Evolutionary conservation across 2,888 invertebrate genomes (phyloP), one percentile per base, ranked within the genome.

Genomic region (Sminthurides aquaticus): DNA sequence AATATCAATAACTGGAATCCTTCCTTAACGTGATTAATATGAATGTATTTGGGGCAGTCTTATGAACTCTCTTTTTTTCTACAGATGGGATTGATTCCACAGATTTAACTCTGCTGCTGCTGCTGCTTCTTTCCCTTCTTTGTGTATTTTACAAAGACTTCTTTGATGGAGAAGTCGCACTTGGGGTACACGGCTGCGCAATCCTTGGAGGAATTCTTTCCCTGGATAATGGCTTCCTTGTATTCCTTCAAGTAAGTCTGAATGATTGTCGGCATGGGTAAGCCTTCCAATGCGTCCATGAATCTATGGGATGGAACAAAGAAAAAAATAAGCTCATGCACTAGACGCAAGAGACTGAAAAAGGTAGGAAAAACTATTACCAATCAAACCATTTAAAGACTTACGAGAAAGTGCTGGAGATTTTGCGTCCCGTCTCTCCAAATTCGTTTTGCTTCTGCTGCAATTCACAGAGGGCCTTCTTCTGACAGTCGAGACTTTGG

Each of bases 401-500:
- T 11, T 65, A 69, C 65, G 65, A 68, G 65, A 73, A 72, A 59
- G 69, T 65, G 69, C 66, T 67, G 58, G 71, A 64, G 62, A 74
- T 67, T 62, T 74, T 74, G 8, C 74, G 64, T 69, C 74, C 74
- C 62, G 74, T 73, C 63, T 74, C 74, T 57, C 72, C 74, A 62
- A 71, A 72, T 25, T 70, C 70, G 22, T 57, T 66, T 22, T 71
- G 69, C 65, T 72, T 72, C 52, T 74, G 73, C 29, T 69, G 65
- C 29, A 74, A 52, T 63, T 74, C 74, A 55, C 74, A 74, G 2
- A 74, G 66, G 34, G 71, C 69, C 58, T 72, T 71, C 71, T 74
- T 74, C 67, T 74, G 74, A 52, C 74, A 74, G 60, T 74, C 71
- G 60, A 74, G 61, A 29, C 70, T 72, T 52, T 73, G 73, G 70